phyloP scores from a whole-genome alignment of 2,888 invertebrate genomes.

The Polydrusus tereticollis region DNA sequence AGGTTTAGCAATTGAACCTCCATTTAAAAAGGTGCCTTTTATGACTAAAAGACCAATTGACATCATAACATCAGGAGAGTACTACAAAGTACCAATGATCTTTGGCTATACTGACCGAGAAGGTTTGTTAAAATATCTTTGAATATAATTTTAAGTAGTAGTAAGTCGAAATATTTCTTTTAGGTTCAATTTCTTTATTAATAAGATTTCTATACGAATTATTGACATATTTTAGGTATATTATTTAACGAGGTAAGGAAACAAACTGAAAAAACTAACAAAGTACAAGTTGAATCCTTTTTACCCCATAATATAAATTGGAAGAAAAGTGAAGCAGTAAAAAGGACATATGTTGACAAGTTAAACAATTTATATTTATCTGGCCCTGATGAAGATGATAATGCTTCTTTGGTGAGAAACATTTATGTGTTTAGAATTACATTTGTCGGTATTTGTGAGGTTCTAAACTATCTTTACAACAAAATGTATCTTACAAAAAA shows the following conservation, averaged over 20 bases:
- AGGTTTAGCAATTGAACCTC: constrained; percentile 54
- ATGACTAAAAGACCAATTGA: constrained; percentile 58
- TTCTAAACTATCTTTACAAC: too few species aligned
- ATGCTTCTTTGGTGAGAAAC: constrained; percentile 23
- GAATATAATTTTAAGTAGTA: too few species aligned
- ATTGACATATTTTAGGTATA: too few species aligned
- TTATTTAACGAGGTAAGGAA: constrained; percentile 22
- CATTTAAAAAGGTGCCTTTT: constrained; percentile 54
- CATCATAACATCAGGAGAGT: constrained; percentile 58
- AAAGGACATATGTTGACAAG: constrained; percentile 41
- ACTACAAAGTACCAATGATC: constrained; percentile 62
- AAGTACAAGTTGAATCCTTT: constrained; percentile 44
- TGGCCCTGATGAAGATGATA: constrained; percentile 30
- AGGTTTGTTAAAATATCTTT: too few species aligned
- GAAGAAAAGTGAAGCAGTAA: constrained; percentile 48
- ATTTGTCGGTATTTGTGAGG: too few species aligned
- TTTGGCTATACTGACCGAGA: constrained; percentile 61
- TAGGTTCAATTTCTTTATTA: too few species aligned
- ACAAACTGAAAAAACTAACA: not conserved
- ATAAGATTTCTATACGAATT: too few species aligned
- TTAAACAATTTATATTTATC: constrained; percentile 34
- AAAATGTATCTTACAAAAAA: too few species aligned
- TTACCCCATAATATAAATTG: constrained; percentile 50
- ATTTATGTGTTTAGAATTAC: too few species aligned
- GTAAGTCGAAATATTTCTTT: too few species aligned